Conservation (phyloP, 2,888 invertebrate species). For the Himalopsyche kuldschensis region DNA sequence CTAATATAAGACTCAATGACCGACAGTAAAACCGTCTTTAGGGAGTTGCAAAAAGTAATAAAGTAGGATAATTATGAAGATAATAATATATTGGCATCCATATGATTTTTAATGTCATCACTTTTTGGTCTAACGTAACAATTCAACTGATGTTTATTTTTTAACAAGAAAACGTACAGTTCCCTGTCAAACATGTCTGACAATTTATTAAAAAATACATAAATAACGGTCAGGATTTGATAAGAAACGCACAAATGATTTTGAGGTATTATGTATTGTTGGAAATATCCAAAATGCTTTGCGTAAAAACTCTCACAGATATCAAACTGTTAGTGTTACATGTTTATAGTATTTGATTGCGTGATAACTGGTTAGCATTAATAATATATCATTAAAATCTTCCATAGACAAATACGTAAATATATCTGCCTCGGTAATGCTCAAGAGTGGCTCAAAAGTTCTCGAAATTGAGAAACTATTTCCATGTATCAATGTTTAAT, state of each 20-base stretch:
- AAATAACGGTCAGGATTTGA: not conserved
- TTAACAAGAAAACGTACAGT: not conserved
- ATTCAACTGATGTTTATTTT: not conserved
- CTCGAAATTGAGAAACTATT: not conserved
- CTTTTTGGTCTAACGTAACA: not conserved
- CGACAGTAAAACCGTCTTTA: too few relatives aligned
- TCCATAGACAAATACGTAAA: conserved; percentile 39
- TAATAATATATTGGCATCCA: too few relatives aligned
- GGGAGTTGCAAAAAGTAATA: not conserved
- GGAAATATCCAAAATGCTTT: too few relatives aligned
- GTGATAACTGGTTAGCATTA: conserved; percentile 28
- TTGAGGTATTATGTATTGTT: not conserved
- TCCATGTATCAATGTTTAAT: not conserved
- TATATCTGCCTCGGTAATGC: conserved; percentile 36
- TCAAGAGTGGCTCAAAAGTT: conserved; percentile 37
- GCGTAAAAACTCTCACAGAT: too few relatives aligned
- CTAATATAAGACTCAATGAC: not conserved
- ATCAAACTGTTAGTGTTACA: not conserved
- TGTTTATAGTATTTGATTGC: not conserved
- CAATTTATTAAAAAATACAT: not conserved
- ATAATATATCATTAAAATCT: conserved; percentile 37
- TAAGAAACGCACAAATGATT: not conserved
- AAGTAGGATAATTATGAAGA: not conserved
- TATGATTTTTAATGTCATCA: not conserved
- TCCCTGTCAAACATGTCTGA: not conserved